phyloP scores from a whole-genome alignment of 2,797 vertebrate species.

The Coregonus ussuriensis region DNA sequence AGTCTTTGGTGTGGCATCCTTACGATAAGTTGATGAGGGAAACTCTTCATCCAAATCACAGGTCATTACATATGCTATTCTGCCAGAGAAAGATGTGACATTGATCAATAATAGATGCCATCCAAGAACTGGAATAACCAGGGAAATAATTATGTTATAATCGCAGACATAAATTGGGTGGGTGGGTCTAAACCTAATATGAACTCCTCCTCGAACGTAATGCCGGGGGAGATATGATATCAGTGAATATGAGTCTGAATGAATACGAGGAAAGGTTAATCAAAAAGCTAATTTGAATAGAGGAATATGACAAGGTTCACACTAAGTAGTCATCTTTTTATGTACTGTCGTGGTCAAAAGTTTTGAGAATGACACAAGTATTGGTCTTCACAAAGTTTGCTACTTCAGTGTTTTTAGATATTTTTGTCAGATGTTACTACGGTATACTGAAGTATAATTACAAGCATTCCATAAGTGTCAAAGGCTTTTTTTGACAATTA shows the following conservation, averaged over 20 bases:
- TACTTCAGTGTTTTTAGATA: no score
- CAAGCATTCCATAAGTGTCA: no score
- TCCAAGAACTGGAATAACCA: slow-evolving; percentile 10
- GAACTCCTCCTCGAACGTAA: background rate
- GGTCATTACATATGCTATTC: background rate
- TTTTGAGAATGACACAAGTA: no score
- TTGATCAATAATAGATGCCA: background rate
- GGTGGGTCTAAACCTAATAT: background rate
- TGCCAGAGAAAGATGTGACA: background rate
- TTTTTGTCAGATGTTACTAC: no score
- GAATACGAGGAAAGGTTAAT: background rate
- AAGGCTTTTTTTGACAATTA: no score
- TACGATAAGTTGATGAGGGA: background rate
- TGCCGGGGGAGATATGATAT: background rate
- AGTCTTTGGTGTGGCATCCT: background rate
- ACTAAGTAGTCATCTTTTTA: background rate
- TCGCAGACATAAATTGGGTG: background rate
- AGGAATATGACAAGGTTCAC: background rate
- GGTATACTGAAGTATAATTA: no score
- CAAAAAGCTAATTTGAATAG: background rate
- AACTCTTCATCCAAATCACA: background rate
- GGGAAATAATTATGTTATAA: background rate
- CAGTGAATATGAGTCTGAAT: background rate
- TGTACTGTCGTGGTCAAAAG: no score
- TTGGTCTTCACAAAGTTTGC: no score